Evolutionary conservation across 2,797 vertebrate genomes (phyloP).

Genomic region (Phataginus tetradactyla): DNA sequence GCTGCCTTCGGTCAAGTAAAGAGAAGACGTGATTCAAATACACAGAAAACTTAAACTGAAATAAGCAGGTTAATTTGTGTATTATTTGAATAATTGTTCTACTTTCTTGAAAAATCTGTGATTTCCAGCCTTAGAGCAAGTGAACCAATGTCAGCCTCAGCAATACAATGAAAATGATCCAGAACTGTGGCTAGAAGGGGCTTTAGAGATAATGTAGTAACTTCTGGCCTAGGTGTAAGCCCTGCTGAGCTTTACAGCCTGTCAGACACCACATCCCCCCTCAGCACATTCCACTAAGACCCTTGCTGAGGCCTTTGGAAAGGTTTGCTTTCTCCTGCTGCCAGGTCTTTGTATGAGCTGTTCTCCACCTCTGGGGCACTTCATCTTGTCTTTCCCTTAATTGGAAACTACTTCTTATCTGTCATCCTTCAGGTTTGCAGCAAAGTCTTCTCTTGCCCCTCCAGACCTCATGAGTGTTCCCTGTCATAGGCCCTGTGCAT

Average conservation of each 20-base stretch:
- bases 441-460: neutral
- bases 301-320: neutral
- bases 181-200: neutral
- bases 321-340: neutral
- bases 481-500: fast-evolving
- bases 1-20: neutral
- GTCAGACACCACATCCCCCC: fast-evolving
- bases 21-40: neutral
- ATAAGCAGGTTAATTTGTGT: neutral
- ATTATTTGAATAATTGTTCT: slow-evolving; percentile 25
- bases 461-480: neutral
- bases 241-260: neutral
- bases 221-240: fast-evolving
- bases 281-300: neutral
- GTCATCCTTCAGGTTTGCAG: neutral
- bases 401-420: neutral
- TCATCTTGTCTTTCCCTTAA: neutral
- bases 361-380: no score
- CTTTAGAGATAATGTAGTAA: neutral
- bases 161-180: neutral
- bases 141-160: neutral
- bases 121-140: neutral
- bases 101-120: neutral
- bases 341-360: neutral
- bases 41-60: neutral